Evolutionary conservation across 2,797 vertebrate species (phyloP).

Genomic region (Threskiornis aethiopicus): DNA sequence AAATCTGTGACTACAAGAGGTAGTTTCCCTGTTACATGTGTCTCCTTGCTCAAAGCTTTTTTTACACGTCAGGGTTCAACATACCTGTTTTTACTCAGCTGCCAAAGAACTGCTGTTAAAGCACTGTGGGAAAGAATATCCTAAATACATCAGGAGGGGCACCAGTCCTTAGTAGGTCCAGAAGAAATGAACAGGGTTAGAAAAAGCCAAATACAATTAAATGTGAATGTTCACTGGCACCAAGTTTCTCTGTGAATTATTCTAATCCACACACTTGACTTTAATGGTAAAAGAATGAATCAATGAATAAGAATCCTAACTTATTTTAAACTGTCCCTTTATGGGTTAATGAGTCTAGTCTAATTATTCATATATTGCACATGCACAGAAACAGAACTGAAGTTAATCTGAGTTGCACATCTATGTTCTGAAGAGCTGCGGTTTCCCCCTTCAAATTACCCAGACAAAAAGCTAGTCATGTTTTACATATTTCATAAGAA

Average conservation of each 20-base stretch:
- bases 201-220: background rate
- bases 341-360: background rate
- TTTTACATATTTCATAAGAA: slow-evolving; percentile 23
- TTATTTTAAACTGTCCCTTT: background rate
- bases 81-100: background rate
- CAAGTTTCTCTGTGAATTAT: background rate
- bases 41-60: background rate
- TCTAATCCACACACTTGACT: background rate
- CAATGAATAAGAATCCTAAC: background rate
- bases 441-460: background rate
- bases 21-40: background rate
- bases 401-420: background rate
- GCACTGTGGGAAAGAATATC: background rate
- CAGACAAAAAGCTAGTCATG: background rate
- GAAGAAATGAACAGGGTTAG: background rate
- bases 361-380: background rate
- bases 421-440: background rate
- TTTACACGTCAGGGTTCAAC: background rate
- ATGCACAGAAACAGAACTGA: background rate
- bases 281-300: background rate
- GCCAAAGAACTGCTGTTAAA: background rate
- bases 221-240: background rate
- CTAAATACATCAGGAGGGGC: background rate
- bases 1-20: background rate
- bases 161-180: background rate